Conservation (phyloP, 2,797 vertebrate genomes). For the Scolopax bukidnonensis region DNA sequence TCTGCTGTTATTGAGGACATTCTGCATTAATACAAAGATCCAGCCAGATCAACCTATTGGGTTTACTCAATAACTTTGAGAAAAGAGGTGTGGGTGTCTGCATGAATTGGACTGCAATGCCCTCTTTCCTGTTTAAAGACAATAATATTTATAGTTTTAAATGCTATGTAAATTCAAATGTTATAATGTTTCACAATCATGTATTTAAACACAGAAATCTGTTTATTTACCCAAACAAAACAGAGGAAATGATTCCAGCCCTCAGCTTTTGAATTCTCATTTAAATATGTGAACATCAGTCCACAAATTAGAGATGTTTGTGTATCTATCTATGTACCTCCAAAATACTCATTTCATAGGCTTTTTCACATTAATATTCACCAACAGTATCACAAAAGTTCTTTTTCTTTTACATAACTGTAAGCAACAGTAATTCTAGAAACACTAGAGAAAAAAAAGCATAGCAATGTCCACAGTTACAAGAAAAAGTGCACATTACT, state of each 20-base stretch:
- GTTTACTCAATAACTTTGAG: not conserved
- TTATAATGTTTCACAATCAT: conserved; percentile 70
- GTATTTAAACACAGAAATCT: conserved; percentile 85
- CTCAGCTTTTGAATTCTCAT: conserved; percentile 81
- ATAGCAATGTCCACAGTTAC: conserved; percentile 89
- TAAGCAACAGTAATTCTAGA: conserved; percentile 87
- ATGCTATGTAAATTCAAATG: not conserved
- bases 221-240: conserved; percentile 88
- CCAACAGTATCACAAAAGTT: conserved; percentile 89
- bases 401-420: conserved; percentile 80
- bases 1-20: not conserved
- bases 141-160: not conserved
- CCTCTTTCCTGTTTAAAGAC: not conserved
- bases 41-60: not conserved
- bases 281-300: conserved; percentile 83
- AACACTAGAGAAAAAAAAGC: conserved; percentile 87
- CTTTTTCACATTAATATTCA: conserved; percentile 88
- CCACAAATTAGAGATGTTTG: conserved; percentile 81
- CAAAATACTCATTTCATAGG: conserved; percentile 88
- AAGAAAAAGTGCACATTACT: conserved; percentile 90
- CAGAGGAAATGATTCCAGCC: conserved; percentile 85
- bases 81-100: not conserved
- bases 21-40: not conserved
- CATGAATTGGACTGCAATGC: not conserved
- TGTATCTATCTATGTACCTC: conserved; percentile 83